Percentiles rank a stretch among this genome's conserved stretches.
phyloP scores from a whole-genome alignment of 1,140 invertebrate genomes.

The Aphelinus atriplicis region DNA sequence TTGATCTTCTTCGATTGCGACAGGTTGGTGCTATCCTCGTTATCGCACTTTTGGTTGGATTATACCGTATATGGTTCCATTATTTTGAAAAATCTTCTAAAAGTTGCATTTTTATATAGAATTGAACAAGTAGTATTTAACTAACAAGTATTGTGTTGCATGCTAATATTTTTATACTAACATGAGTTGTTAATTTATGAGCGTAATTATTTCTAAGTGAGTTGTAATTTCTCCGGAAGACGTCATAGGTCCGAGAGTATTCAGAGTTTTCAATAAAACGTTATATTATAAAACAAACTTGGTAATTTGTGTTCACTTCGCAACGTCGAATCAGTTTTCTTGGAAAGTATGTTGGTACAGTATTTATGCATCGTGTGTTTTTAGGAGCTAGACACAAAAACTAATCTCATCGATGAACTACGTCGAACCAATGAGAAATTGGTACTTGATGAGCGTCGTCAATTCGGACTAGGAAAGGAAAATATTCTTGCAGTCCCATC shows the following conservation, averaged over 20 bases:
- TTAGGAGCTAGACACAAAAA: slow-evolving; percentile 58
- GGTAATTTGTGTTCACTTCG: background rate
- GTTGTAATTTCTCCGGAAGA: slow-evolving; percentile 23
- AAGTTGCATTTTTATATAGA: slow-evolving; percentile 15
- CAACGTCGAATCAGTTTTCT: background rate
- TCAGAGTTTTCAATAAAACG: slow-evolving; percentile 26
- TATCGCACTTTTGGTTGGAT: slow-evolving; percentile 47
- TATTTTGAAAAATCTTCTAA: slow-evolving; percentile 42
- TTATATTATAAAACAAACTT: slow-evolving; percentile 2
- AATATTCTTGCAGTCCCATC: slow-evolving; percentile 47
- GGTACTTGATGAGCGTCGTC: slow-evolving; percentile 52
- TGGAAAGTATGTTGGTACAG: background rate
- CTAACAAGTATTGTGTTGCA: slow-evolving; percentile 2
- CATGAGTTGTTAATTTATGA: slow-evolving; percentile 5
- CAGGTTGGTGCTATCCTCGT: slow-evolving; percentile 62
- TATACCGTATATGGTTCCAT: slow-evolving; percentile 49
- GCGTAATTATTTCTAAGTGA: background rate
- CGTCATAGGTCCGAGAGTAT: slow-evolving; percentile 19
- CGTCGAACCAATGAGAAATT: slow-evolving; percentile 53
- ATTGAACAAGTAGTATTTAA: background rate
- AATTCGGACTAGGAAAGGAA: slow-evolving; percentile 58
- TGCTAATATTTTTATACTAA: slow-evolving; percentile 7
- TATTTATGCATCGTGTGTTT: slow-evolving; percentile 45
- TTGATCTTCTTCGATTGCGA: slow-evolving; percentile 59
- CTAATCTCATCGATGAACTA: slow-evolving; percentile 52